A percentile compares a stretch with the other conserved stretches of the same genome.
phyloP scores from a whole-genome alignment of 2,113 vertebrate species.

The Sitta europaea region DNA sequence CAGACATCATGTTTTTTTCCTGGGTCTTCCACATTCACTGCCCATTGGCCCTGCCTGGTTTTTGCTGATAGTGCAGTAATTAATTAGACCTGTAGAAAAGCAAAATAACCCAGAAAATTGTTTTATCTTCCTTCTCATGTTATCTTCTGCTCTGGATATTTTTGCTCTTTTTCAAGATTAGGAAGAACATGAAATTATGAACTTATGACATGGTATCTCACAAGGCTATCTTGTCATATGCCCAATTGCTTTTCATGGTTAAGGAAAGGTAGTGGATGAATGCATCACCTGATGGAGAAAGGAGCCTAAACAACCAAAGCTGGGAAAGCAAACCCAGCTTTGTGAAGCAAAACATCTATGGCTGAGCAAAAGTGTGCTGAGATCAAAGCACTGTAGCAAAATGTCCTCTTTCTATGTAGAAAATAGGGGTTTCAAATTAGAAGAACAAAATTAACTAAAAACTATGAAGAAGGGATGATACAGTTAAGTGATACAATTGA shows the following conservation, averaged over 20 bases:
- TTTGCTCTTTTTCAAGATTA: background rate
- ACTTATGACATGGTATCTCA: background rate
- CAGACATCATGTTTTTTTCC: background rate
- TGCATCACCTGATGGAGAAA: background rate
- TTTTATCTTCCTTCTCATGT: background rate
- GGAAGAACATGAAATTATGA: background rate
- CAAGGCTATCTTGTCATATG: background rate
- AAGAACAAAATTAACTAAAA: background rate
- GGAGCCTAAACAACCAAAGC: background rate
- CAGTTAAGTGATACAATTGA: fast-evolving
- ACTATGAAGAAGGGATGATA: background rate
- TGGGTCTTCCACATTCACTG: background rate
- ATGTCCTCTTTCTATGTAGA: background rate
- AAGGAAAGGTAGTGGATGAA: background rate
- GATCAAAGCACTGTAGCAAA: background rate
- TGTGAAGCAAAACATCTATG: background rate
- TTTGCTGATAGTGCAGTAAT: background rate
- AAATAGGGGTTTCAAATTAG: background rate
- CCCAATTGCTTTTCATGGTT: background rate
- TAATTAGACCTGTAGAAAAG: background rate
- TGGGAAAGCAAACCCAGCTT: background rate
- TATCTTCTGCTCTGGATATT: background rate
- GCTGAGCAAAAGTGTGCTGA: background rate
- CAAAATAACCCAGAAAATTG: background rate
- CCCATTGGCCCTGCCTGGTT: background rate